phyloP scores from a whole-genome alignment of 2,888 invertebrate genomes.

The Drosophila prolongata region DNA sequence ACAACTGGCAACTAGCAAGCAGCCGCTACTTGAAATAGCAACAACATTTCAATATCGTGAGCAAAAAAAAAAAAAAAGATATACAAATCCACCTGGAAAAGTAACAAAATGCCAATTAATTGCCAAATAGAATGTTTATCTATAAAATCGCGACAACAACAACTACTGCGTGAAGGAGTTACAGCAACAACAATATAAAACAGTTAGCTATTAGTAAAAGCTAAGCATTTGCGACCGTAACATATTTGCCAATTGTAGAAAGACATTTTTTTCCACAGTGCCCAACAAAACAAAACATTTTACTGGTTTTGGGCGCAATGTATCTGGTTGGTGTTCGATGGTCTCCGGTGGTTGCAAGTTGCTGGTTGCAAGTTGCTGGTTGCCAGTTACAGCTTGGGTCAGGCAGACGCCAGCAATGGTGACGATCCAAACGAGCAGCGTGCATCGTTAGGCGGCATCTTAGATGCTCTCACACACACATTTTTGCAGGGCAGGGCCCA shows the following conservation, averaged over 20 bases:
- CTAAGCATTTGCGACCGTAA: constrained; percentile 81
- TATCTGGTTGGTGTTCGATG: constrained; percentile 20
- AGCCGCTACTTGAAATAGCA: constrained; percentile 39
- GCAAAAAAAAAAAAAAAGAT: constrained; percentile 57
- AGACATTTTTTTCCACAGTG: constrained; percentile 25
- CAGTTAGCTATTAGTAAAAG: constrained; percentile 80
- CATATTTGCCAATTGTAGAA: constrained; percentile 65
- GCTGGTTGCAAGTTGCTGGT: constrained; percentile 17
- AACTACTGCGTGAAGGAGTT: constrained; percentile 34
- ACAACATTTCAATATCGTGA: constrained; percentile 83
- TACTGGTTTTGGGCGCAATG: constrained; percentile 52
- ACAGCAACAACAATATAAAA: constrained; percentile 24
- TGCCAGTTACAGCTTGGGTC: constrained; percentile 28
- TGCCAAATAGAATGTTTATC: constrained; percentile 83
- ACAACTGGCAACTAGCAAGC: constrained; percentile 18
- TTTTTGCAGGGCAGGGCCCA: constrained; percentile 18
- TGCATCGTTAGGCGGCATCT: constrained; percentile 74
- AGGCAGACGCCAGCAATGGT: constrained; percentile 64
- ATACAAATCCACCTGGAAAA: constrained; percentile 79
- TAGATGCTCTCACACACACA: constrained; percentile 69
- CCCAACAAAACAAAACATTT: constrained; percentile 14
- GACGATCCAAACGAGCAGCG: constrained; percentile 73
- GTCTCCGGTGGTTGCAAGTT: constrained; percentile 6
- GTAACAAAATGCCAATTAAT: constrained; percentile 82
- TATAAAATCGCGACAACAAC: constrained; percentile 72